A percentile compares a stretch with the other conserved stretches of the same genome.
Evolutionary conservation across 2,113 vertebrate species (phyloP).

Genomic region (Pomatostomus ruficeps): DNA sequence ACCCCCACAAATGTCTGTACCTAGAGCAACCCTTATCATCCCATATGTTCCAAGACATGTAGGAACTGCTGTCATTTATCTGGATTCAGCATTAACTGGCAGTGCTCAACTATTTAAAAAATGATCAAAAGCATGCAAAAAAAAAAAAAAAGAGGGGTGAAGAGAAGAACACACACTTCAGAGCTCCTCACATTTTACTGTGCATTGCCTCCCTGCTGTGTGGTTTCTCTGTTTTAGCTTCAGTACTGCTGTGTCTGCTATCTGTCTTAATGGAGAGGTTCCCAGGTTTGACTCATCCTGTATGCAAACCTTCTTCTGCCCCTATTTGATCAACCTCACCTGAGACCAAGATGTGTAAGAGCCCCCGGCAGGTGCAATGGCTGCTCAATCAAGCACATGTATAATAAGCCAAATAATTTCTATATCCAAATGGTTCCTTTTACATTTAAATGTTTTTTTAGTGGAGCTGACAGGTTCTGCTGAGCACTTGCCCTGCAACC

Average conservation of each 20-base stretch:
- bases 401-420: background rate
- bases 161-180: background rate
- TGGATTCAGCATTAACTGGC: background rate
- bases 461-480: background rate
- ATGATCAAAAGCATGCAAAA: background rate
- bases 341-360: background rate
- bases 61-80: background rate
- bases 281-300: background rate
- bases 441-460: background rate
- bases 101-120: background rate
- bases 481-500: background rate
- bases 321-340: background rate
- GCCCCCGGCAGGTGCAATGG: background rate
- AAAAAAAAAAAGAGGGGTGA: background rate
- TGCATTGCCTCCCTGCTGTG: background rate
- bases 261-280: background rate
- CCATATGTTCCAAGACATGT: background rate
- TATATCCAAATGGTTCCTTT: background rate
- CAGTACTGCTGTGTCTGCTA: background rate
- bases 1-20: background rate
- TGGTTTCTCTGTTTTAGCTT: slow-evolving; percentile 24
- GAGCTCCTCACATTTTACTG: background rate
- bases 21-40: background rate
- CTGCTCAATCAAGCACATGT: background rate
- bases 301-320: background rate